Percentiles rank a stretch among this genome's conserved stretches.
These are phyloP conservation scores for Choristoneura rosaceana DNA, from an alignment of 2,888 invertebrate species.

Conservation along the genomic window DNA sequence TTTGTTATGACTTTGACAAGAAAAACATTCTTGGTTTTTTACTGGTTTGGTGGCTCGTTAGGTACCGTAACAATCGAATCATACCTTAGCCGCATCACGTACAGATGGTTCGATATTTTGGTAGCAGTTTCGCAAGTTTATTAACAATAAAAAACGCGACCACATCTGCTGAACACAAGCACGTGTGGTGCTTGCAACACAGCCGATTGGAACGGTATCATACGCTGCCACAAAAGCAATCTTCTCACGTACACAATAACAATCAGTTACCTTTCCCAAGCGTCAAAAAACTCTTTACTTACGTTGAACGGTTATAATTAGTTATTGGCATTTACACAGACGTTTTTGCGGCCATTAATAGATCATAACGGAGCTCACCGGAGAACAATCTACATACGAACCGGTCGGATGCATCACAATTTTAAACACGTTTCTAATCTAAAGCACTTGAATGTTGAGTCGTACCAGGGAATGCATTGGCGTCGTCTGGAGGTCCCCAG, in stretches of 20 bases:
- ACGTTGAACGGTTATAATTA: slow-evolving; percentile 60
- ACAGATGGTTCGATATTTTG: neutral
- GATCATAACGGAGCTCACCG: slow-evolving; percentile 46
- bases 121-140: slow-evolving; percentile 12
- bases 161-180: slow-evolving; percentile 17
- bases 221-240: slow-evolving; percentile 11
- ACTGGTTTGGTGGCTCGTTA: neutral
- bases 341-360: slow-evolving; percentile 54
- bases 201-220: slow-evolving; percentile 26
- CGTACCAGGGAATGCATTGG: slow-evolving; percentile 91
- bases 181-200: slow-evolving; percentile 35
- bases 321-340: slow-evolving; percentile 59
- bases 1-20: too few species aligned
- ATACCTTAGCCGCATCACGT: neutral
- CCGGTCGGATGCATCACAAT: slow-evolving; percentile 24
- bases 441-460: neutral
- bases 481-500: slow-evolving; percentile 90
- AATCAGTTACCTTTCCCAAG: slow-evolving; percentile 38
- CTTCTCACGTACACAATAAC: slow-evolving; percentile 29
- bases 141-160: slow-evolving; percentile 23
- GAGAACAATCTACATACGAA: slow-evolving; percentile 16
- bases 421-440: neutral
- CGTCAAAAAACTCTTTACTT: slow-evolving; percentile 45
- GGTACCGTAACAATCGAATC: neutral
- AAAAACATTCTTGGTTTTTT: too few species aligned